Evolutionary conservation across 37 sponge, comb jelly and placozoan genomes (phyloP).

Genomic region (Tethya wilhelma): DNA sequence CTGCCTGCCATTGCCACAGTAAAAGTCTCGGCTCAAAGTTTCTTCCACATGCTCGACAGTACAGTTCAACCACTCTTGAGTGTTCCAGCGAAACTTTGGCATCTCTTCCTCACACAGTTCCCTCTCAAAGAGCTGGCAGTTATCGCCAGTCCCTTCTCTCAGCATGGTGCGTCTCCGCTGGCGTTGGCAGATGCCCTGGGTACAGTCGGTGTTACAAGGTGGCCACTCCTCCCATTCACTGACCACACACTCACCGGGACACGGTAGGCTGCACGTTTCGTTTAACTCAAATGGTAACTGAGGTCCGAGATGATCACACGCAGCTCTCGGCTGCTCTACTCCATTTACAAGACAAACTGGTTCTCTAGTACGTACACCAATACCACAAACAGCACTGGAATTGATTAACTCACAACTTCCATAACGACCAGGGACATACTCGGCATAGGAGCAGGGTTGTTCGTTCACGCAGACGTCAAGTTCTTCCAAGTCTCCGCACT

Average conservation of each 20-base stretch:
- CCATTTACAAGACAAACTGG: slow-evolving; percentile 30
- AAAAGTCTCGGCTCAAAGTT: background rate
- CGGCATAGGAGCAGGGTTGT: slow-evolving; percentile 11
- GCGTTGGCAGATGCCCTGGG: slow-evolving; percentile 1
- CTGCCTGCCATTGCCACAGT: slow-evolving; percentile 31
- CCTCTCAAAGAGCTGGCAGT: background rate
- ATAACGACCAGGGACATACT: background rate
- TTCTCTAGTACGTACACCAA: background rate
- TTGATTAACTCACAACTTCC: background rate
- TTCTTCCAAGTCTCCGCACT: slow-evolving; percentile 16
- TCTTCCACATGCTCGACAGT: background rate
- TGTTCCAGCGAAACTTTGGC: background rate
- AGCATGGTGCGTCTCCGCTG: background rate
- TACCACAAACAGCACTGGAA: slow-evolving; percentile 8
- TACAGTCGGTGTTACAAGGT: slow-evolving; percentile 16
- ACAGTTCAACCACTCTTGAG: slow-evolving; percentile 19
- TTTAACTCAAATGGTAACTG: background rate
- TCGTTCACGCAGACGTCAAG: slow-evolving; percentile 2
- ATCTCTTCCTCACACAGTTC: background rate
- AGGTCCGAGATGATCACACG: slow-evolving; percentile 3
- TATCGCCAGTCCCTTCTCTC: background rate
- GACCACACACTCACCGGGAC: slow-evolving; percentile 39
- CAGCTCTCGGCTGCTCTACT: background rate
- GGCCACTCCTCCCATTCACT: slow-evolving; percentile 31
- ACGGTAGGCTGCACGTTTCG: slow-evolving; percentile 6